These are phyloP conservation scores for Hydropsyche tenuis DNA, from an alignment of 1,140 invertebrate genomes.

Conservation along the genomic window DNA sequence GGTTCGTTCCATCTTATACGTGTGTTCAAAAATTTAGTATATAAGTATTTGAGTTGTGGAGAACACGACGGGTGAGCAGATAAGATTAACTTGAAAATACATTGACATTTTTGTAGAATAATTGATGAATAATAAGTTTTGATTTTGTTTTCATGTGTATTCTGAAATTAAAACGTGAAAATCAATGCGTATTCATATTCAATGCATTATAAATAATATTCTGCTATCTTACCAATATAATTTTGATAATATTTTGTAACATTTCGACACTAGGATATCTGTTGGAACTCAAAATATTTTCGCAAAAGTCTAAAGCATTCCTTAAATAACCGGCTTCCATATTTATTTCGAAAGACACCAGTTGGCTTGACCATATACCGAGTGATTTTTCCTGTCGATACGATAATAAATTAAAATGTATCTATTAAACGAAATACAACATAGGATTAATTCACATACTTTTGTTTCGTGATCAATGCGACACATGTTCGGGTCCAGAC, in stretches of 20 bases:
- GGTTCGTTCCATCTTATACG: slow-evolving; percentile 42
- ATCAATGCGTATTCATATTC: neutral
- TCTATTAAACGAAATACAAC: no score
- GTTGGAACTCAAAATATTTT: no score
- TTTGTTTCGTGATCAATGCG: no score
- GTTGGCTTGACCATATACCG: no score
- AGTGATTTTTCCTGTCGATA: no score
- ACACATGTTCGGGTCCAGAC: no score
- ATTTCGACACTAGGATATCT: slow-evolving; percentile 55
- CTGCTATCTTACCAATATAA: slow-evolving; percentile 55
- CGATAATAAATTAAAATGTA: no score
- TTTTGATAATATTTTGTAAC: slow-evolving; percentile 55
- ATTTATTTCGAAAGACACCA: no score
- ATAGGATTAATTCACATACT: no score
- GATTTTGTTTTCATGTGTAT: slow-evolving; percentile 55
- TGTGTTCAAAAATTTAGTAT: slow-evolving; percentile 55
- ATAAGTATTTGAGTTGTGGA: slow-evolving; percentile 53
- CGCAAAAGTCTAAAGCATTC: no score
- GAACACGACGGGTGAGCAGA: slow-evolving; percentile 55
- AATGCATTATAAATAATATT: neutral
- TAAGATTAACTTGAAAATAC: slow-evolving; percentile 54
- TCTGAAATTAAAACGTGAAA: slow-evolving; percentile 54
- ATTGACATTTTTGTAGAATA: slow-evolving; percentile 54
- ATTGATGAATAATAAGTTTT: slow-evolving; percentile 50
- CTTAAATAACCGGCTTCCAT: no score